These are phyloP conservation scores for Thamnophis elegans DNA, from an alignment of 2,797 vertebrate species.

Conservation along the genomic window DNA sequence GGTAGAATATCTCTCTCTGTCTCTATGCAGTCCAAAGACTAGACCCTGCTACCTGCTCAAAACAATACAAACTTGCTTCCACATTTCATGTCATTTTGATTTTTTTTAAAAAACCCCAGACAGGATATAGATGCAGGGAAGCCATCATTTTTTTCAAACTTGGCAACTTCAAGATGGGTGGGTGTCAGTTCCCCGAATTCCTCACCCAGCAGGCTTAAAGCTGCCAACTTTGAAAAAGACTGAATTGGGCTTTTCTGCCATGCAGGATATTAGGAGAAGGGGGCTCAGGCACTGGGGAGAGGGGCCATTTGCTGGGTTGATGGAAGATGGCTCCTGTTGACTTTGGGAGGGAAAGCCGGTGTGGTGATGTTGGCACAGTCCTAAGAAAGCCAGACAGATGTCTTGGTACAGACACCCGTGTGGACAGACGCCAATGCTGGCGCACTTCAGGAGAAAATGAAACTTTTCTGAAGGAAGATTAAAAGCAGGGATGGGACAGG, in stretches of 20 bases:
- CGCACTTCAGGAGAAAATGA: slow-evolving; percentile 35
- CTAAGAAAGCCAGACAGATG: slow-evolving; percentile 23
- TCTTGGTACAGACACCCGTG: slow-evolving; percentile 11
- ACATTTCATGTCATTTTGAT: background rate
- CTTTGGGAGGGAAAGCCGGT: background rate
- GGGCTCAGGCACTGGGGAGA: background rate
- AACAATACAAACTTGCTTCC: background rate
- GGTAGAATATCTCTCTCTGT: background rate
- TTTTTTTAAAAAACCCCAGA: background rate
- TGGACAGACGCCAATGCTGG: slow-evolving; percentile 10
- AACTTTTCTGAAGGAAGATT: slow-evolving; percentile 43
- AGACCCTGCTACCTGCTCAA: background rate
- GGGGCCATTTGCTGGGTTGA: background rate
- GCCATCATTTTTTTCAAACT: background rate
- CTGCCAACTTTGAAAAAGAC: background rate
- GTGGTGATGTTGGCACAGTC: background rate
- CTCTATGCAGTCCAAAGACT: background rate
- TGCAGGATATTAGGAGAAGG: background rate
- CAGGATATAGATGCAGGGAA: background rate
- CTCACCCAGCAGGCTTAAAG: background rate
- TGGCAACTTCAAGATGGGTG: background rate
- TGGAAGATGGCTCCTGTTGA: background rate
- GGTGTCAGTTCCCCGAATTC: background rate
- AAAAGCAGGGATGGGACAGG: background rate
- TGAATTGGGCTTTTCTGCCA: background rate